Evolutionary conservation across 2,888 invertebrate species (phyloP), one percentile per base, ranked within the genome.

Genomic region (Watsonalla binaria): DNA sequence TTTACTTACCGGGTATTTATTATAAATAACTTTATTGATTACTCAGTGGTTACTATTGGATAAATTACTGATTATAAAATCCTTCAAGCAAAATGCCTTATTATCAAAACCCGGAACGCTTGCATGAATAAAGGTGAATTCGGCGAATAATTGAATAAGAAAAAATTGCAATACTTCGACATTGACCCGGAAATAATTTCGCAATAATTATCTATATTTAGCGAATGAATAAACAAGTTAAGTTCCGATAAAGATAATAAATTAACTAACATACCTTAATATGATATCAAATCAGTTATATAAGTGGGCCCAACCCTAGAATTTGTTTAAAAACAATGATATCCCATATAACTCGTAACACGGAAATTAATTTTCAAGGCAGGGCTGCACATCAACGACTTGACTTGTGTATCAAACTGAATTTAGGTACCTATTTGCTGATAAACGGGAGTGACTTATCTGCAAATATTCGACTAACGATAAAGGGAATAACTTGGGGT

Each of bases 341-440:
- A 57, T 59, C 48, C 55, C 54, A 42, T 47, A 33, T 35, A 57
- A 55, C 48, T 1, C 42, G 42, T 42, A 56, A 61, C 53, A 51
- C 59, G 69, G 66, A 67, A 66, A 54, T 57, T 42, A 5, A 5
- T 11, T 54, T 57, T 50, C 65, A 70, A 70, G 71, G 70, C 54
- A 52, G 50, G 8, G 11, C 6, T 13, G 13, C 35, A 9, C 46
- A 9, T 14, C 14, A 9, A 11, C 46, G 33, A 51, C 54, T 56
- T 55, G 52, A 60, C 53, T 57, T 5, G 9, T 24, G 15, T 47
- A 24, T 24, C 24, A 24, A 24, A 24, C 2, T 24, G 24, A 24
- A 24, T 24, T 24, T 24, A 15, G 11, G 11, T 11, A 24, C 15
- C 6, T 46, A 33, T 14, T 6, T 51, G 35, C 35, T 42, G 15